Conservation (phyloP, 2,888 invertebrate species). For the Beris chalybata region DNA sequence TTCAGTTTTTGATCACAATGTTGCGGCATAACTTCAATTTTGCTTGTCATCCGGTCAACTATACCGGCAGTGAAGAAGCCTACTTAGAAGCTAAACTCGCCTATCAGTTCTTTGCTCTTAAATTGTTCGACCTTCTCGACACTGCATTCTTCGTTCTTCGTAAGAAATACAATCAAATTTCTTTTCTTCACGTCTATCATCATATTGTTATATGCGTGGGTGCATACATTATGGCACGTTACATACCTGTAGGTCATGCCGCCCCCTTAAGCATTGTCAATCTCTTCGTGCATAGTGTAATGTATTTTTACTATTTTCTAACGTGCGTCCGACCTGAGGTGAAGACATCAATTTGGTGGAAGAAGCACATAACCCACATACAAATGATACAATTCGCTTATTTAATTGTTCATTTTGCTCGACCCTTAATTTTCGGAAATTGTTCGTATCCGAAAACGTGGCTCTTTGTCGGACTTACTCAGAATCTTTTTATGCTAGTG, state of each 20-base stretch:
- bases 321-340: constrained; percentile 71
- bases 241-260: constrained; percentile 67
- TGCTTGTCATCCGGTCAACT: constrained; percentile 19
- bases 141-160: constrained; percentile 72
- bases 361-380: constrained; percentile 80
- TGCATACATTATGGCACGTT: constrained; percentile 63
- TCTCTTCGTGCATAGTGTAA: constrained; percentile 73
- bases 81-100: constrained; percentile 6
- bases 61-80: constrained; percentile 8
- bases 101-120: constrained; percentile 66
- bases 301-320: constrained; percentile 82
- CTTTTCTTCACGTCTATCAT: constrained; percentile 72
- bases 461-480: constrained; percentile 62
- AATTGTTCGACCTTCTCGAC: constrained; percentile 66
- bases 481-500: constrained; percentile 67
- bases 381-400: constrained; percentile 76
- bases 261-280: constrained; percentile 69
- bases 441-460: constrained; percentile 65
- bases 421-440: constrained; percentile 57
- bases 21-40: constrained; percentile 8
- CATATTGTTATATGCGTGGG: constrained; percentile 70
- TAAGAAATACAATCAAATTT: constrained; percentile 69
- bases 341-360: constrained; percentile 78
- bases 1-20: background rate
- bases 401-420: constrained; percentile 62